Conservation (phyloP, 2,888 invertebrate genomes). For the Tortricodes alternella region DNA sequence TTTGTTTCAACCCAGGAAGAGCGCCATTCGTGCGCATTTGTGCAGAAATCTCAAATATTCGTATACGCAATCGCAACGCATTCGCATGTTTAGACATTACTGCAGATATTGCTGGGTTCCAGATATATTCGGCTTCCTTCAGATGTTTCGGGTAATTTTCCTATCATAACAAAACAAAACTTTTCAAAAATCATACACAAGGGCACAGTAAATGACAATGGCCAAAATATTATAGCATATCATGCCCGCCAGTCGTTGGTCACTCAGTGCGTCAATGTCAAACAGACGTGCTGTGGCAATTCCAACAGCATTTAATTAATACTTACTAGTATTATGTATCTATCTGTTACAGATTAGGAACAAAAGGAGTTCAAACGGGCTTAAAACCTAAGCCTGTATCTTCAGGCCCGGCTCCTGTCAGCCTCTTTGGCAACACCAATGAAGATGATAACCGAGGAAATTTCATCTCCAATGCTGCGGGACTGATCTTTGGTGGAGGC, state of each 20-base stretch:
- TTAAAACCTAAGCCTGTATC: conserved; percentile 71
- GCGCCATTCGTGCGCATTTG: conserved; percentile 87
- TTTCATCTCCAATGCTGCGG: conserved; percentile 55
- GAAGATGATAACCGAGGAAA: conserved; percentile 53
- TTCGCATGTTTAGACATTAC: conserved; percentile 90
- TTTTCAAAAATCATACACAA: no score
- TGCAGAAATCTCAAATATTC: conserved; percentile 89
- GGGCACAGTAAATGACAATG: no score
- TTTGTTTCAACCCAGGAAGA: conserved; percentile 87
- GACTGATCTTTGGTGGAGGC: conserved; percentile 42
- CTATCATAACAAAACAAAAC: no score
- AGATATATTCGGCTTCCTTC: conserved; percentile 81
- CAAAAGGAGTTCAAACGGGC: conserved; percentile 71
- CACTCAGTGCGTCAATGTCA: no score
- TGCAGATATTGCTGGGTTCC: conserved; percentile 84
- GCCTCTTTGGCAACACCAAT: conserved; percentile 61
- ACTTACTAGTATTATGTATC: background rate
- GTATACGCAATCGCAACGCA: conserved; percentile 89
- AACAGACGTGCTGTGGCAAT: no score
- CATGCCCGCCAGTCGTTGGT: no score
- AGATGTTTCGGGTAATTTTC: conserved; percentile 72
- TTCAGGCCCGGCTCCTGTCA: conserved; percentile 67
- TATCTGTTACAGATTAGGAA: conserved; percentile 59
- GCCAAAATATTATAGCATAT: no score
- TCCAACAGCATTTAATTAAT: background rate